These are phyloP conservation scores for Chloroceryle amazona DNA, from an alignment of 2,797 vertebrate genomes.

Conservation along the genomic window DNA sequence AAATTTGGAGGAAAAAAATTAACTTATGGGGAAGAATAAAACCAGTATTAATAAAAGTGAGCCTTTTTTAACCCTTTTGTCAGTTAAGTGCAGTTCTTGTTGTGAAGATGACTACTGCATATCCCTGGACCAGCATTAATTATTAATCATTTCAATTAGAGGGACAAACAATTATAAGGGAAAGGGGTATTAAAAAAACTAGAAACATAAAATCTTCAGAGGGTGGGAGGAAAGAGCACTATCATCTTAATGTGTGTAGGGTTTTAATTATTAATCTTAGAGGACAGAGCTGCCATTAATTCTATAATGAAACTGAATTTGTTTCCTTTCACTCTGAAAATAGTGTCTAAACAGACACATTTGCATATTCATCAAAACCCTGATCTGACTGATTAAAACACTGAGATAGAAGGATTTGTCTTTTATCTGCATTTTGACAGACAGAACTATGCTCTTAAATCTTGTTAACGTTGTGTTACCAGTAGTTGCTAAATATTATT, in stretches of 20 bases:
- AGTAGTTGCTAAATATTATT: constrained; percentile 59
- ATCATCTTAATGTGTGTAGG: constrained; percentile 44
- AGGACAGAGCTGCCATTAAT: constrained; percentile 58
- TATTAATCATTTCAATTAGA: constrained; percentile 67
- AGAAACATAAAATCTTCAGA: constrained; percentile 29
- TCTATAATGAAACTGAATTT: constrained; percentile 51
- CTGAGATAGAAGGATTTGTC: constrained; percentile 34
- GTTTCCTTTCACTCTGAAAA: constrained; percentile 57
- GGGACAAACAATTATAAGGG: constrained; percentile 63
- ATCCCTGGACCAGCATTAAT: neutral
- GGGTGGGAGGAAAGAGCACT: neutral
- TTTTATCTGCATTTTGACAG: constrained; percentile 61
- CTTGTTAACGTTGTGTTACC: constrained; percentile 47
- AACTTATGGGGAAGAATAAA: neutral
- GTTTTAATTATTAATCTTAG: constrained; percentile 55
- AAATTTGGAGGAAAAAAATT: neutral
- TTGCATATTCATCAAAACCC: constrained; percentile 58
- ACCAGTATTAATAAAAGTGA: neutral
- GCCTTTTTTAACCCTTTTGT: neutral
- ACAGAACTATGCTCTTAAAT: constrained; percentile 48
- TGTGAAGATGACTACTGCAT: neutral
- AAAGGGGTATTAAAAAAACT: constrained; percentile 28
- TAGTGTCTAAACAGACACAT: constrained; percentile 53
- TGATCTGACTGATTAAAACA: constrained; percentile 62
- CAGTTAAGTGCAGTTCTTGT: neutral